Evolutionary conservation across 2,888 invertebrate genomes (phyloP), one percentile per base, ranked within the genome.

Genomic region (Xestia rhomboidea): DNA sequence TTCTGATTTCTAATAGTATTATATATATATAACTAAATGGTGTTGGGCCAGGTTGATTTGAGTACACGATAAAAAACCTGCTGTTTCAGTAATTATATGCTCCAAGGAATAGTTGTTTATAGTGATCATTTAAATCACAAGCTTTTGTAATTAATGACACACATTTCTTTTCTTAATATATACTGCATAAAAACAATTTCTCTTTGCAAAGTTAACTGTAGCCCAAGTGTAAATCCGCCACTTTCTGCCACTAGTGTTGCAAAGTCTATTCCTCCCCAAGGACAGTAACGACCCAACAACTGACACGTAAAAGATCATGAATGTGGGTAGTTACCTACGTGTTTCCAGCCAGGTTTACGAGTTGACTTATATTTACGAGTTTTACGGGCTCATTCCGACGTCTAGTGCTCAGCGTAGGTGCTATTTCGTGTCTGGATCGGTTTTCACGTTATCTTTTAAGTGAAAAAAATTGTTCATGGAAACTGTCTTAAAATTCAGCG

Each of bases 361-460:
- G 67, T 51, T 63, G 83, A 76, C 80, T 87, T 85, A 76, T 74
- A 78, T 81, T 87, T 85, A 82, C 41, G 76, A 73, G 62, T 62
- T 63, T 73, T 30, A 51, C 54, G 74, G 13, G 63, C 1, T 38
- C 64, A 64, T 64, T 49, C 27, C 30, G 15, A 57, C 34, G 34
- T 34, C 63, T 70, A 62, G 54, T 66, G n/a, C 70, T 63, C 30
- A 46, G 21, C 49, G 6, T 10, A 21, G 24, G 46, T 69, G 30
- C 51, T 54, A 41, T 68, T 83, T 44, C 27, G 34, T 38, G 51
- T n/a, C 44, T 30, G 49, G 49, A 66, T 75, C 66, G 21, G 15
- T 51, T 67, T 76, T 66, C 8, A 38, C 27, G 30, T 38, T 24
- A 44, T 67, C 27, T 41, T 18, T 6, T 2, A 10, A 44, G 11